These are phyloP conservation scores for Parasteatoda tepidariorum DNA, from an alignment of 1,140 invertebrate species.

Conservation along the genomic window DNA sequence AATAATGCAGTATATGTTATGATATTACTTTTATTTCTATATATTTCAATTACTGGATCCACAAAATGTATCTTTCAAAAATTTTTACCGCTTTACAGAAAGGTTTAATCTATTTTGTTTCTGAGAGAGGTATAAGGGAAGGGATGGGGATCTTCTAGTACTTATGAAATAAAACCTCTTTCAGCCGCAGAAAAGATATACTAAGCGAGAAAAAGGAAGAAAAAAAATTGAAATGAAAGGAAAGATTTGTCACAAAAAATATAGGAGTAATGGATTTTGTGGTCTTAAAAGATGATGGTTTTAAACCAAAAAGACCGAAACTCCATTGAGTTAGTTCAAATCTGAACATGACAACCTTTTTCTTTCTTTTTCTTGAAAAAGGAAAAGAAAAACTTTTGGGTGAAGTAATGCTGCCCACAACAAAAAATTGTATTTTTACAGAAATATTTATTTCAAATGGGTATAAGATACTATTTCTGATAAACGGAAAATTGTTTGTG, in stretches of 20 bases:
- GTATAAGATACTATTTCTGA: not conserved
- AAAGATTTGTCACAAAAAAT: conserved; percentile 29
- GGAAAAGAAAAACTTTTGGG: too few relatives aligned
- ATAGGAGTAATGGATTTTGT: conserved; percentile 56
- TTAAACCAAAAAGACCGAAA: conserved; percentile 31
- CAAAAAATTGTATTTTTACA: not conserved
- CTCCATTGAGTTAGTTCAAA: conserved; percentile 45
- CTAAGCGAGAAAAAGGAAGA: not conserved
- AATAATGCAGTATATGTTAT: too few relatives aligned
- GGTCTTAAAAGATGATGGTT: conserved; percentile 58
- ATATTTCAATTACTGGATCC: too few relatives aligned
- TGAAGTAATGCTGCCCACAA: not conserved
- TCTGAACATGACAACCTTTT: conserved; percentile 37
- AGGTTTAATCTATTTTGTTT: too few relatives aligned
- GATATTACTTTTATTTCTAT: too few relatives aligned
- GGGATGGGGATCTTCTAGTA: too few relatives aligned
- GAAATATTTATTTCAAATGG: not conserved
- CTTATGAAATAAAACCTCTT: conserved; percentile 43
- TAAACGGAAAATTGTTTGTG: not conserved
- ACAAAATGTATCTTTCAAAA: too few relatives aligned
- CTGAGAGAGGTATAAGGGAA: too few relatives aligned
- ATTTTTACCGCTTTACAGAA: too few relatives aligned
- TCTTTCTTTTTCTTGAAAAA: not conserved
- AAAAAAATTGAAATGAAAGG: conserved; percentile 10
- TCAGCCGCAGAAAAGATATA: not conserved